phyloP scores from a whole-genome alignment of 2,113 vertebrate genomes.

The Dryoscopus gambensis region DNA sequence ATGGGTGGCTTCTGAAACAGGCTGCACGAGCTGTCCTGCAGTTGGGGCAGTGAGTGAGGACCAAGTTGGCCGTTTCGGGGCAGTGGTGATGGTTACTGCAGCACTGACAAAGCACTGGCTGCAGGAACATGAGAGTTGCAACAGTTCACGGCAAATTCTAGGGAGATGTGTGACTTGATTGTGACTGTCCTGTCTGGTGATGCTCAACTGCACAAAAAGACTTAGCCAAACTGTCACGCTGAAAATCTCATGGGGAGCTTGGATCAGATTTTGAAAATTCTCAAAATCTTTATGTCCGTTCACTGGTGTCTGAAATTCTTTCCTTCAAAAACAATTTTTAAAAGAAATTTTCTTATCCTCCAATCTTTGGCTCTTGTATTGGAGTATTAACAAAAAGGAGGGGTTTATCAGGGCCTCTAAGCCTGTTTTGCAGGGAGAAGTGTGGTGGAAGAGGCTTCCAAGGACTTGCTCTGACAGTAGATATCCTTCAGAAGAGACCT shows the following conservation, averaged over 20 bases:
- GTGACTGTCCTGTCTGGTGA: not conserved
- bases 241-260: not conserved
- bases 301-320: not conserved
- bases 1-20: not conserved
- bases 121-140: not conserved
- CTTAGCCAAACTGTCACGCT: not conserved
- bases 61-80: accelerated
- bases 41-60: not conserved
- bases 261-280: not conserved
- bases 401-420: not conserved
- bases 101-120: not conserved
- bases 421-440: not conserved
- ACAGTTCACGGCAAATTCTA: not conserved
- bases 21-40: not conserved
- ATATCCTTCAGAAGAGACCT: not conserved
- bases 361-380: not conserved
- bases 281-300: not conserved
- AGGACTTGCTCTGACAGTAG: not conserved
- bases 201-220: not conserved
- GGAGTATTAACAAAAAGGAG: not conserved
- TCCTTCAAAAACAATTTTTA: not conserved
- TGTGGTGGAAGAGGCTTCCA: not conserved
- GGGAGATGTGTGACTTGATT: not conserved
- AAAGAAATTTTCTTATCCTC: not conserved
- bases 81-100: not conserved